These are phyloP conservation scores for Malurus elegans DNA, from an alignment of 2,113 vertebrate genomes.

Conservation along the genomic window DNA sequence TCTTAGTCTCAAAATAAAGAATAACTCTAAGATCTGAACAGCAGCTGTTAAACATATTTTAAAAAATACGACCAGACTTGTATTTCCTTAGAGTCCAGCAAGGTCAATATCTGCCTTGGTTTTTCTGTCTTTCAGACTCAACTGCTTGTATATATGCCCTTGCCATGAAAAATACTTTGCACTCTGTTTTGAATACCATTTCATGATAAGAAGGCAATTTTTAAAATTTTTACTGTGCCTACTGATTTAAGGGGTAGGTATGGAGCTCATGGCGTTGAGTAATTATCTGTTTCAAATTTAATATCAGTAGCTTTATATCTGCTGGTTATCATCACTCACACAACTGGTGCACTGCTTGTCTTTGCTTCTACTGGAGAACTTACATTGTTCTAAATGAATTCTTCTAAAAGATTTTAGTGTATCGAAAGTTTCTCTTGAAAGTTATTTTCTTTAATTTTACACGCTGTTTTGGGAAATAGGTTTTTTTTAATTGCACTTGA, in stretches of 20 bases:
- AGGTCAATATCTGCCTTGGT: not conserved
- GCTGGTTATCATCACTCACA: not conserved
- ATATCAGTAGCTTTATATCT: not conserved
- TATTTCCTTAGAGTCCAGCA: not conserved
- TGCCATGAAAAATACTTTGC: not conserved
- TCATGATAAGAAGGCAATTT: not conserved
- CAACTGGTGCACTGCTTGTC: not conserved
- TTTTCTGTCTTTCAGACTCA: not conserved
- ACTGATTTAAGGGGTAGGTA: not conserved
- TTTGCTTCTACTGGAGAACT: not conserved
- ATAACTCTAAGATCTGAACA: not conserved
- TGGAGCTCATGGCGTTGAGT: not conserved
- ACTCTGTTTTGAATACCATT: not conserved
- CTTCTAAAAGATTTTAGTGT: not conserved
- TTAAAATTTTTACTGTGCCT: not conserved
- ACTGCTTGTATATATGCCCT: not conserved
- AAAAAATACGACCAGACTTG: not conserved
- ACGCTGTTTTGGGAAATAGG: accelerated
- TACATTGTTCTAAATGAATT: not conserved
- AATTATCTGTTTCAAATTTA: not conserved
- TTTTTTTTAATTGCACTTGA: not conserved
- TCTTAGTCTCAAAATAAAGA: not conserved
- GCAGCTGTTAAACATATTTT: not conserved
- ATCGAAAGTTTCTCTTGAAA: not conserved
- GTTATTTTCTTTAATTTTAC: not conserved